Base-by-base conservation (phyloP, 2,797 vertebrate species). In the Acridotheres tristis region DNA sequence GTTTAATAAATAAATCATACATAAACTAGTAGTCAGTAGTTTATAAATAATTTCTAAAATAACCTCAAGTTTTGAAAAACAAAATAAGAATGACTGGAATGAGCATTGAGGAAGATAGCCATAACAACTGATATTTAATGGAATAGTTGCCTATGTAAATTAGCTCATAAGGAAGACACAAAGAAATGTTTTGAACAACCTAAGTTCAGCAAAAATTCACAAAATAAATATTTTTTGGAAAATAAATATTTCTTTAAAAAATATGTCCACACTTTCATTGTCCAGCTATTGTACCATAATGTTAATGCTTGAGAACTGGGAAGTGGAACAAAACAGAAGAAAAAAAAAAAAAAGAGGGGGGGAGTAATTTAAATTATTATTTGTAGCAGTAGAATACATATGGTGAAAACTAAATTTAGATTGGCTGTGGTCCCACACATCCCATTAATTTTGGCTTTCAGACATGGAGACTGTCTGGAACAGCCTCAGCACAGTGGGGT, bases 391-490 rank as follows among this genome's bases (percentile, higher is more conserved):
- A n/a, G 32, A 88, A 95, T 83, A 78, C 85, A 93, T 92, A 89
- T 32, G 53, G 72, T 62, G 73, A 89, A 92, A 86, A 59, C 58
- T 89, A 92, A 88, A 93, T 92, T 93, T 95, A 93, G 81, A 38
- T 84, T 91, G 93, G 87, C 87, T 74, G 25, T 15, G 32, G 74
- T 92, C 88, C 89, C 86, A 87, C n/a, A 77, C 26, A 62, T 87
- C n/a, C 66, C 47, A 88, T 88, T 92, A 91, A 89, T 83, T 92
- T 78, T 94, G 81, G 53, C 87, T 90, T 92, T 91, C 69, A 86
- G 71, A 84, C 38, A 15, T 3, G 3, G 66, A 85, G 58, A 23
- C 17, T 91, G 43, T 65, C 74, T 94, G 92, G 47, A 95, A 83
- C 76, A 89, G 80, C 23, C 51, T 90, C 91, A 85, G 65, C 90